phyloP scores from a whole-genome alignment of 2,888 invertebrate species.

The Rhamnusium bicolor region DNA sequence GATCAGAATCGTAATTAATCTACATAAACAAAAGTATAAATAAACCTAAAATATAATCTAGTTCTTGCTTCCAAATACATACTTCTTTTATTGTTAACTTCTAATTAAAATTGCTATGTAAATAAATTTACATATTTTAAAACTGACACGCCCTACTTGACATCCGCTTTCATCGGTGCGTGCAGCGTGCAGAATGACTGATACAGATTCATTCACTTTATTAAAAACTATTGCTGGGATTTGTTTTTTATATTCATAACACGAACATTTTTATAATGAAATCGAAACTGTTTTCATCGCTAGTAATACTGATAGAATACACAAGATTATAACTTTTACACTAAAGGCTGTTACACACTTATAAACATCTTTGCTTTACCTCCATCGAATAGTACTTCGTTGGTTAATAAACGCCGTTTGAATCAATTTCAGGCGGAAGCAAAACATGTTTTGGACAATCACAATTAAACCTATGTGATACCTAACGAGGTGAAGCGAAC shows the following conservation, averaged over 20 bases:
- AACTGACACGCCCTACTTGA: background rate
- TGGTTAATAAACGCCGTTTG: too few species aligned
- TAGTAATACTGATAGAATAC: background rate
- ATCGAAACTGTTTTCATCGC: background rate
- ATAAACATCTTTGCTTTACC: too few species aligned
- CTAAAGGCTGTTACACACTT: background rate
- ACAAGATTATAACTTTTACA: background rate
- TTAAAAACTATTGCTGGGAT: background rate
- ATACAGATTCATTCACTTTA: background rate
- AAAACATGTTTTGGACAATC: too few species aligned
- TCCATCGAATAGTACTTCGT: too few species aligned
- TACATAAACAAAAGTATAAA: background rate
- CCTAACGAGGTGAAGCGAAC: too few species aligned
- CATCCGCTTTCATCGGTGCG: background rate
- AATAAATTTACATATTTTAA: conserved; percentile 19
- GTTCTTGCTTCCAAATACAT: too few species aligned
- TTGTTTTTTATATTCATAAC: background rate
- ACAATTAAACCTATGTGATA: too few species aligned
- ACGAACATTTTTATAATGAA: background rate
- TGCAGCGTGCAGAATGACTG: background rate
- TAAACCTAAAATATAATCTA: background rate
- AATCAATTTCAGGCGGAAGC: too few species aligned
- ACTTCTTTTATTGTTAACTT: background rate
- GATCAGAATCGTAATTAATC: too few species aligned
- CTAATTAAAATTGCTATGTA: conserved; percentile 9